Percentiles rank a stretch among this genome's conserved stretches.
These are phyloP conservation scores for Geococcyx californianus DNA, from an alignment of 2,113 vertebrate genomes.

Conservation along the genomic window DNA sequence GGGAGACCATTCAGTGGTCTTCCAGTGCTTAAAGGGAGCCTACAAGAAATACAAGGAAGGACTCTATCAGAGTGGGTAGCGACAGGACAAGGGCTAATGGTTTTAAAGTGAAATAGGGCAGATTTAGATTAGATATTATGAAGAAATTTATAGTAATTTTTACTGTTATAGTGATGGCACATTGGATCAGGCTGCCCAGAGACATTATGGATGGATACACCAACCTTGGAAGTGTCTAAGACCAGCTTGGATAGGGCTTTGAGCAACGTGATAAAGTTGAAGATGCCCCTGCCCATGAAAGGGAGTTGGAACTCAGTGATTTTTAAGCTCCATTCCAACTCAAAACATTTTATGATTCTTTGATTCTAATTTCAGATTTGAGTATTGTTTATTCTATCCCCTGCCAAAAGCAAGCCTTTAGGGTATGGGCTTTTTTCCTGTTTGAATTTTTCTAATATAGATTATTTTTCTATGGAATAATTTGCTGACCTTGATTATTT, in stretches of 20 bases:
- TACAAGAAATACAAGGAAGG: background rate
- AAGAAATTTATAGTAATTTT: background rate
- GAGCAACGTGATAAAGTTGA: background rate
- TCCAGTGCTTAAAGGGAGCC: background rate
- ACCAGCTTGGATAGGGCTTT: background rate
- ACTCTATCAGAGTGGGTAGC: background rate
- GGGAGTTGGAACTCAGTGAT: background rate
- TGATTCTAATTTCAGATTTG: background rate
- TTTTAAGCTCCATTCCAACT: background rate
- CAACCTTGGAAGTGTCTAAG: background rate
- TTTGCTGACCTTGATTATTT: background rate
- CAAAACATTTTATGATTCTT: background rate
- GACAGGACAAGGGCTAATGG: fast-evolving
- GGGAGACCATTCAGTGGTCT: background rate
- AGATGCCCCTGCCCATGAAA: background rate
- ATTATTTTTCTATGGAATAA: background rate
- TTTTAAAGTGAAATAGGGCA: background rate
- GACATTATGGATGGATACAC: background rate
- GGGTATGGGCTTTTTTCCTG: background rate
- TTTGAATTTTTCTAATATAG: background rate
- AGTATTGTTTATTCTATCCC: background rate
- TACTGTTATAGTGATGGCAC: background rate
- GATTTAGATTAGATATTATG: background rate
- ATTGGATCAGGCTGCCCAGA: background rate
- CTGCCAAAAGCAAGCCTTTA: background rate